Evolutionary conservation across 2,888 invertebrate genomes (phyloP), one percentile per base, ranked within the genome.

Genomic region (Eupithecia tripunctaria): DNA sequence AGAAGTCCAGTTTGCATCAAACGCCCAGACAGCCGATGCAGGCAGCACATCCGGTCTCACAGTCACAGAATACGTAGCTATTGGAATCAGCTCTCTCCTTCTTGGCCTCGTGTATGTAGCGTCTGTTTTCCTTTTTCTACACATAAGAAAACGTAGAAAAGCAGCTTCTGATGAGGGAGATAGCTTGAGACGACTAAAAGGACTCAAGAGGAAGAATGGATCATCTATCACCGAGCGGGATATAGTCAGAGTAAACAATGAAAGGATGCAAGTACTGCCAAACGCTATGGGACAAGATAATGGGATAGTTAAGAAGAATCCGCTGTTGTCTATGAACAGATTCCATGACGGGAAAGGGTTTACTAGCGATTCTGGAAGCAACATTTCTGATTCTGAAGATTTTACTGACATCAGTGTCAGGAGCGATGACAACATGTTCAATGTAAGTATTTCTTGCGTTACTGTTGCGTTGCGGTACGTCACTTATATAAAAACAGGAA

Each of bases 31-130:
- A 27, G 95, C 95, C 0, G 91, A 95, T 75, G 88, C 94, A n/a
- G 88, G 93, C 64, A 90, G 91, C 14, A 92, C 95, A 41, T 94
- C 95, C 65, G 96, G 97, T 64, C 95, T 98, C 73, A 96, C 96
- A 32, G 95, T 96, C 18, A 95, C 96, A 14, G 98, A 98, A 90
- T 98, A 98, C 83, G 95, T 97, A 27, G 97, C 97, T 0, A 97
- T 98, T 73, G 98, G 97, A 41, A 95, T 97, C 65, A 97, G 97
- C 82, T 97, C 98, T 25, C 94, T 98, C 25, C 94, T 98, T n/a
- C 93, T 98, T n/a, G 98, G 97, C 0, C 94, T 98, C 43, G 97
- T 98, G 81, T 98, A 98, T 89, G 97, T 98, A 25, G 97, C 97
- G 0, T 98, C 98, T 7, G 97, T 98, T 29, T 97, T 97, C 75